A percentile compares a stretch with the other conserved stretches of the same genome.
These are phyloP conservation scores for Hydrophis major DNA, from an alignment of 2,797 vertebrate species.

Conservation along the genomic window DNA sequence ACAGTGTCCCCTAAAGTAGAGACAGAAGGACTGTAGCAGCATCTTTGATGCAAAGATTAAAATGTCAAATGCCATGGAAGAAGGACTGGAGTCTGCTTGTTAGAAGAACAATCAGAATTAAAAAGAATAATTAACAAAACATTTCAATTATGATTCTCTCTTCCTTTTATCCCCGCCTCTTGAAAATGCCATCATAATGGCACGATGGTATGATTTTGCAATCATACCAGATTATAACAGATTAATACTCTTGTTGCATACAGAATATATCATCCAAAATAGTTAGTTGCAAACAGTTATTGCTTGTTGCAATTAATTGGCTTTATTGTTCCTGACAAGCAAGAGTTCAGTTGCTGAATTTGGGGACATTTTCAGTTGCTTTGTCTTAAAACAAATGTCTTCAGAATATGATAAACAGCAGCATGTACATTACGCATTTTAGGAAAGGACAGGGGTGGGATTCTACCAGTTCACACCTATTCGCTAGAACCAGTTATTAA, in stretches of 20 bases:
- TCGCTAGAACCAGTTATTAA: too few species aligned
- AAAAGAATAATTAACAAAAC: conserved; percentile 16
- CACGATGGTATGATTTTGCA: neutral
- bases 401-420: conserved; percentile 1
- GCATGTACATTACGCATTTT: neutral
- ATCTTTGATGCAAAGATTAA: conserved; percentile 20
- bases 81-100: conserved; percentile 25
- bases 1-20: neutral
- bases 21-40: conserved; percentile 2
- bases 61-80: conserved; percentile 31
- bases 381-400: neutral
- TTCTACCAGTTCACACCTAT: too few species aligned
- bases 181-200: neutral
- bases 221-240: neutral
- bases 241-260: neutral
- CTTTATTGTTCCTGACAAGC: neutral
- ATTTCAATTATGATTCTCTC: conserved; percentile 16
- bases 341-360: neutral
- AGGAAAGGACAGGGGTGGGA: neutral
- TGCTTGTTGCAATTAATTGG: neutral
- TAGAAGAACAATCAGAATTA: neutral
- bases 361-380: neutral
- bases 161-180: neutral
- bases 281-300: neutral
- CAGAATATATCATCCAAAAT: neutral